phyloP scores from a whole-genome alignment of 2,113 vertebrate species.

The Ciconia stormi region DNA sequence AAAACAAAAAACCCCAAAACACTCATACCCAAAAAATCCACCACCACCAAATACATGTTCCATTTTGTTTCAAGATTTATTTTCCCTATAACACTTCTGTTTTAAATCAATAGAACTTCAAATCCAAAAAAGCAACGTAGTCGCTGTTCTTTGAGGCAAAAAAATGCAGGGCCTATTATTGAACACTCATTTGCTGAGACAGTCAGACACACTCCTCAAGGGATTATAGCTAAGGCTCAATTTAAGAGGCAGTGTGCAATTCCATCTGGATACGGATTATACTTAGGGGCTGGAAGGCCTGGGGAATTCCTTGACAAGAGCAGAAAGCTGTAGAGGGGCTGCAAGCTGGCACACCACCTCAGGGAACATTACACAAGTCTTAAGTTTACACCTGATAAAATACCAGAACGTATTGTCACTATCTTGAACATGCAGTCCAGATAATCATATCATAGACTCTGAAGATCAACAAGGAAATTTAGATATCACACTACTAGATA shows the following conservation, averaged over 20 bases:
- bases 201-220: not conserved
- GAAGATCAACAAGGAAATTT: not conserved
- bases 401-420: not conserved
- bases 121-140: not conserved
- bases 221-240: not conserved
- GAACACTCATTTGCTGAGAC: not conserved
- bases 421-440: not conserved
- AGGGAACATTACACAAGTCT: not conserved
- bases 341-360: not conserved
- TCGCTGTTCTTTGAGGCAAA: not conserved
- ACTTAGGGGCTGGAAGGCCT: not conserved
- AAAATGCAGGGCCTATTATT: not conserved
- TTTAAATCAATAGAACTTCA: not conserved
- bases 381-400: not conserved
- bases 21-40: not conserved
- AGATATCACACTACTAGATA: not conserved
- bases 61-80: not conserved
- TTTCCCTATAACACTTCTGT: not conserved
- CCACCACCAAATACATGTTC: no score
- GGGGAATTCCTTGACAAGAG: not conserved
- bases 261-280: not conserved
- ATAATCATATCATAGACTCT: not conserved
- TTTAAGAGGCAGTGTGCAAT: not conserved
- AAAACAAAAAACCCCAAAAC: not conserved
- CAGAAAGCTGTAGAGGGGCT: not conserved